Evolutionary conservation across 2,888 invertebrate species (phyloP).

Genomic region (Labia minor): DNA sequence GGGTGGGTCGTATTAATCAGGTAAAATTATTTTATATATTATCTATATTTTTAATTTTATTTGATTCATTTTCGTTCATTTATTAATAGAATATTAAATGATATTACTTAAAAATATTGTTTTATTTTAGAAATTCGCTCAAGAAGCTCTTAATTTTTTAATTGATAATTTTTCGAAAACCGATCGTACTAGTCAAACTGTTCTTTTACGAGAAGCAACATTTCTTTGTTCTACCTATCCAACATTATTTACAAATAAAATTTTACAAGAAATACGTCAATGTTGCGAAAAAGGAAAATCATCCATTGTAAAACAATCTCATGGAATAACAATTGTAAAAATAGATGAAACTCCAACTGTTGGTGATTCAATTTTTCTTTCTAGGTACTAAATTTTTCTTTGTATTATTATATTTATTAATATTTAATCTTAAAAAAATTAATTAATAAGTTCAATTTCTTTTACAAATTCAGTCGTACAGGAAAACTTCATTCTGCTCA

Average conservation of each 20-base stretch:
- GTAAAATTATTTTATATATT: conserved; percentile 39
- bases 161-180: conserved; percentile 59
- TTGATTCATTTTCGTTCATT: too few relatives aligned
- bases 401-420: too few relatives aligned
- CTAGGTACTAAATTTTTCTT: too few relatives aligned
- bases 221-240: conserved; percentile 70
- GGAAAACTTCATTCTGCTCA: conserved; percentile 61
- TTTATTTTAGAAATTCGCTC: conserved; percentile 44
- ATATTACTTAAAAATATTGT: too few relatives aligned
- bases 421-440: too few relatives aligned
- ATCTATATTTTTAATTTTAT: too few relatives aligned
- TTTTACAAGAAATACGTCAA: conserved; percentile 41
- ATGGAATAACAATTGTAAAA: conserved; percentile 69
- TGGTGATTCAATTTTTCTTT: too few relatives aligned
- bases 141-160: conserved; percentile 69
- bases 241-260: conserved; percentile 64
- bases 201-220: conserved; percentile 67
- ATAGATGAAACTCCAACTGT: conserved; percentile 42
- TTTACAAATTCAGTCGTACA: conserved; percentile 45
- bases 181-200: conserved; percentile 60
- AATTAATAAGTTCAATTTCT: too few relatives aligned
- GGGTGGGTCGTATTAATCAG: conserved; percentile 56
- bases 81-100: too few relatives aligned
- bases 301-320: conserved; percentile 35
- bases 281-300: conserved; percentile 38